phyloP scores from a whole-genome alignment of 2,113 vertebrate species.

The Neolamprologus falcicula region DNA sequence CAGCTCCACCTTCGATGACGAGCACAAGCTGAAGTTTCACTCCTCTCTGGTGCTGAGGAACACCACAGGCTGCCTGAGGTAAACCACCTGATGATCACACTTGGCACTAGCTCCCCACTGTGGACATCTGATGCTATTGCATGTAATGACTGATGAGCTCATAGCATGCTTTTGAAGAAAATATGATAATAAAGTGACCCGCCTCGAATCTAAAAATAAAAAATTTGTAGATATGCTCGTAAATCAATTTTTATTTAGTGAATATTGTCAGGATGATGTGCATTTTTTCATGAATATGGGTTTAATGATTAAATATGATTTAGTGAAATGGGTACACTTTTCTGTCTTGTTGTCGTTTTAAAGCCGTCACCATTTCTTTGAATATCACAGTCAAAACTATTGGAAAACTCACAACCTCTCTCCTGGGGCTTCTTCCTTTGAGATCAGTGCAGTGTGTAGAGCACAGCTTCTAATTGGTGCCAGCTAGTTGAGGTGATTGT shows the following conservation, averaged over 20 bases:
- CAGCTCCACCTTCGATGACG: slow-evolving; percentile 90
- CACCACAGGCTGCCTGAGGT: slow-evolving; percentile 93
- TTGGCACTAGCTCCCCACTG: slow-evolving; percentile 31
- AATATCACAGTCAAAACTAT: background rate
- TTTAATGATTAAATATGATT: background rate
- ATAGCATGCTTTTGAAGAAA: background rate
- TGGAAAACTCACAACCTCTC: background rate
- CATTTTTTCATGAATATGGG: background rate
- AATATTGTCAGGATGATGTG: background rate
- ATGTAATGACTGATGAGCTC: background rate
- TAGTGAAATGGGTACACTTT: background rate
- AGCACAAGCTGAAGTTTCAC: slow-evolving; percentile 97
- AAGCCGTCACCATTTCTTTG: background rate
- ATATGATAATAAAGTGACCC: background rate
- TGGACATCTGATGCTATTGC: slow-evolving; percentile 30
- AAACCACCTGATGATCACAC: slow-evolving; percentile 42
- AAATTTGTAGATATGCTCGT: background rate
- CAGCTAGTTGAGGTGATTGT: background rate
- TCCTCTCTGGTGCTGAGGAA: slow-evolving; percentile 93
- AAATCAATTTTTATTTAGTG: background rate
- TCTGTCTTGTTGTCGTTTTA: background rate
- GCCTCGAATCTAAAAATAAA: background rate
- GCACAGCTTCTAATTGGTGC: slow-evolving; percentile 13
- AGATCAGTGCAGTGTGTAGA: background rate
- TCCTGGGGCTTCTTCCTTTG: background rate